Evolutionary conservation across 1,140 invertebrate genomes (phyloP), one percentile per base, ranked within the genome.

Genomic region (Brachionus manjavacas): DNA sequence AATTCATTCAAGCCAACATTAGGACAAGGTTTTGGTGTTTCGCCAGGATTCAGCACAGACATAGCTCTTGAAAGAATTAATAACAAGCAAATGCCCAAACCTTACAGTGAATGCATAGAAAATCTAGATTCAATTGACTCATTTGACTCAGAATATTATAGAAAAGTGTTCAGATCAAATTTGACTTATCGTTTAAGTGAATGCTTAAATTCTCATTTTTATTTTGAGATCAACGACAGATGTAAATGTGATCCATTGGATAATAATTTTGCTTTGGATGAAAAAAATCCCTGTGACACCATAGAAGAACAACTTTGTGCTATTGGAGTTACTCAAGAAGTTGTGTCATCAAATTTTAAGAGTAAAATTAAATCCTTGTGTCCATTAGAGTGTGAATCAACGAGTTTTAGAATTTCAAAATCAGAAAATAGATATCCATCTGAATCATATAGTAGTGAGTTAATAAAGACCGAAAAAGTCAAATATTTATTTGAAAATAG

Each of bases 341-440:
- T 76, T 20, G 3, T 46, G 0, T 8, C 12, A 76, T 23, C 6
- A 11, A 49, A 76, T 49, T 49, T 4, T 9, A 76, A 76, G 12
- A 25, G 6, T 16, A 25, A 49, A 28, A 3, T 76, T 4, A 25
- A 76, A 49, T 6, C 11, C 8, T 12, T 28, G 9, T 81, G 79
- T 68, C 79, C 79, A 41, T 64, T 81, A 25, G 79, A 81, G 12
- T 81, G 79, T 64, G 31, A 64, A 16, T n/a, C 79, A 64, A 16
- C 20, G 1, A 81, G 39, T 12, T 81, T 35, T 16, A 23, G 39
- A 16, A 35, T 43, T 12, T 64, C 20, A 12, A 81, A 64, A 64
- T 81, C 79, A 64, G 39, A 49, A 25, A 46, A 23, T 20, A 76
- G 25, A n/a, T 76, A 76, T 49, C 72, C 72, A 49, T 46, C 41